Percentiles rank a stretch among this genome's conserved stretches.
phyloP scores from a whole-genome alignment of 2,113 vertebrate genomes.

The Stegostoma tigrinum region DNA sequence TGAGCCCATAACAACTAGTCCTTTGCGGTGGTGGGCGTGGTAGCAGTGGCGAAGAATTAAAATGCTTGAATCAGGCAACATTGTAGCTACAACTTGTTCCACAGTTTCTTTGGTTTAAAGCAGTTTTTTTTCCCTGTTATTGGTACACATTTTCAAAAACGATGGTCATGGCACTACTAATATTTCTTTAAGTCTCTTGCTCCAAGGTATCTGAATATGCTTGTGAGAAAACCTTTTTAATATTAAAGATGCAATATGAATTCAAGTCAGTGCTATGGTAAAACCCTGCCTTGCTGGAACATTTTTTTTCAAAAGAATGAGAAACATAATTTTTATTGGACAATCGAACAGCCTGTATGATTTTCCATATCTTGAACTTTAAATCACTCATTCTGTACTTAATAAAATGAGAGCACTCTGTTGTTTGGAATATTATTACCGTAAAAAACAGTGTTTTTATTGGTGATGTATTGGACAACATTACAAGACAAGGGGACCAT shows the following conservation, averaged over 20 bases:
- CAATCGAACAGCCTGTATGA: background rate
- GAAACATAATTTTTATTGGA: background rate
- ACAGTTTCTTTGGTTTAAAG: too few relatives aligned
- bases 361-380: background rate
- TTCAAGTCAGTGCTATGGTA: background rate
- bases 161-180: too few relatives aligned
- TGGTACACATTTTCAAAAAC: too few relatives aligned
- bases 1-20: too few relatives aligned
- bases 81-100: too few relatives aligned
- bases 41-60: too few relatives aligned
- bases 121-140: too few relatives aligned
- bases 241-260: background rate
- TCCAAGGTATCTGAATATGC: background rate
- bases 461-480: background rate
- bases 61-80: too few relatives aligned
- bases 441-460: background rate
- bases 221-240: background rate
- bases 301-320: background rate
- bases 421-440: too few relatives aligned
- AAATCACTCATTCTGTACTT: too few relatives aligned
- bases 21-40: too few relatives aligned
- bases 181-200: background rate
- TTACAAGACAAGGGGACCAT: background rate
- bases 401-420: too few relatives aligned
- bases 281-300: background rate